Evolutionary conservation across 2,113 vertebrate species (phyloP), one percentile per base, ranked within the genome.

Genomic region (Salvelinus alpinus): DNA sequence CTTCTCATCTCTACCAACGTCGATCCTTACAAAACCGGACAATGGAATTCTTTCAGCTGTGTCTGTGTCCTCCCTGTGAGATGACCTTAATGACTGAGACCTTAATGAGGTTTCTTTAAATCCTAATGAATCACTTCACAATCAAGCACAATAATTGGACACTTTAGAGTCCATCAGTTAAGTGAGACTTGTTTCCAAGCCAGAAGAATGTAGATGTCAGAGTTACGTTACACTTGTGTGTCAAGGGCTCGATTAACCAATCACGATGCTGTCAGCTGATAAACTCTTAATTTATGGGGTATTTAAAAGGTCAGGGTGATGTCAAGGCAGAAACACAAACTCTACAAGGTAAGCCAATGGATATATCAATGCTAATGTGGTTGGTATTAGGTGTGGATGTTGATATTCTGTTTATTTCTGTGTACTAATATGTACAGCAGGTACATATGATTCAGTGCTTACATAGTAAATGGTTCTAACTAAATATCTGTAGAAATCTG

Each of bases 131-230:
- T 31, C 65, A 5, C 31, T 18, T 71, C 65, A 11, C 74, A 67
- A 65, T 25, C 76, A 27, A 27, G 27, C 2, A 27, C 27, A 6
- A 20, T 90, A 88, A 91, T 92, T 85, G 80, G 2, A 0, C 57
- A 57, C 80, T 78, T 67, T 44, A 69, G 6, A 12, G 57, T 73
- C 31, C 60, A 16, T 76, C 74, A 76, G 78, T 80, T 86, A 83
- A 84, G 64, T 9, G 44, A 65, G 12, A 51, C 24, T n/a, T 4
- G 90, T 92, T 85, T 92, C 92, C 77, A 72, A 70, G 91, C 34
- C 71, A 60, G 60, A 92, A 83, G 90, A 91, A 93, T 92, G 88
- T 87, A 80, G 86, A 82, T 27, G 59, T 29, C 70, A 60, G 38
- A 0, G 13, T 9, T 6, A 5, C 4, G n/a, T 27, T 20, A 20